phyloP scores from a whole-genome alignment of 2,888 invertebrate genomes.

The Brachyptera putata region DNA sequence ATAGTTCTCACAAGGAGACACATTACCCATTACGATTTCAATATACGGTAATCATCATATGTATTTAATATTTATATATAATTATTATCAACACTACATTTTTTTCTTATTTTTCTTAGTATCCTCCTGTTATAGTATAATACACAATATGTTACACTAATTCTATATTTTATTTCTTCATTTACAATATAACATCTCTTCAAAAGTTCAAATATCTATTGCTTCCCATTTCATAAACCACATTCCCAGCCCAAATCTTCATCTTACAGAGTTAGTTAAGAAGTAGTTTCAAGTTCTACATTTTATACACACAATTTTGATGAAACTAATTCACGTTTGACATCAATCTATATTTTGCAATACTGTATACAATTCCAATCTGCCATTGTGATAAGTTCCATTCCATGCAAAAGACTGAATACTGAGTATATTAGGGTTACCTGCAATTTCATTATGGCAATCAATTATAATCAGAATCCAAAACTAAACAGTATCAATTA shows the following conservation, averaged over 20 bases:
- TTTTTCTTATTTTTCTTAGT: constrained; percentile 2
- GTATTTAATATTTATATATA: constrained; percentile 5
- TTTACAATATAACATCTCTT: constrained; percentile 20
- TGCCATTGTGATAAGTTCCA: background rate
- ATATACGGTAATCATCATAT: background rate
- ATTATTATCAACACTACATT: constrained; percentile 17
- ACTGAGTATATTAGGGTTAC: constrained; percentile 19
- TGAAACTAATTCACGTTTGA: constrained; percentile 8
- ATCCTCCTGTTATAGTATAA: constrained; percentile 4
- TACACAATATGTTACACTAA: constrained; percentile 14
- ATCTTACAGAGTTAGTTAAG: constrained; percentile 11
- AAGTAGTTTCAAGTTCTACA: background rate
- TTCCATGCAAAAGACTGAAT: constrained; percentile 14
- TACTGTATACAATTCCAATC: background rate
- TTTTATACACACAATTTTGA: constrained; percentile 8
- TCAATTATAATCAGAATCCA: background rate
- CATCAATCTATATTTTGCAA: background rate
- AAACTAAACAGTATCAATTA: background rate
- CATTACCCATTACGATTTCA: constrained; percentile 2
- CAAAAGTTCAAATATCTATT: constrained; percentile 20
- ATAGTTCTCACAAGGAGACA: background rate
- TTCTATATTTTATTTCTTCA: constrained; percentile 20
- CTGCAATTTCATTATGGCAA: background rate
- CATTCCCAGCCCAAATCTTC: constrained; percentile 6
- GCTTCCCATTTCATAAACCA: constrained; percentile 6